Conservation (phyloP, 2,888 invertebrate species). For the Cynaeus angustus region DNA sequence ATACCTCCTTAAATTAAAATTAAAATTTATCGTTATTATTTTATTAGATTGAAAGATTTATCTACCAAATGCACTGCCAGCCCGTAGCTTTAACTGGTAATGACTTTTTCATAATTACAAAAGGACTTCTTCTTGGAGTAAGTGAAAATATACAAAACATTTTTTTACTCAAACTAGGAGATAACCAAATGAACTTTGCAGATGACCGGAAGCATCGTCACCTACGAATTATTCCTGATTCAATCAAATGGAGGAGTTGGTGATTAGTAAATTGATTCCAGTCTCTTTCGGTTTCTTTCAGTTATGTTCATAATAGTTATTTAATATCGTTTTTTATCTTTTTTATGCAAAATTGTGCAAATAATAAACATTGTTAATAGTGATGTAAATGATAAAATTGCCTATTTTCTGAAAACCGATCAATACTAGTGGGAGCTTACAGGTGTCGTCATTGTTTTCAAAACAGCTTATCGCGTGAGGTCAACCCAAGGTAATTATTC, state of each 20-base stretch:
- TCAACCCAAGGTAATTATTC: conserved; percentile 16
- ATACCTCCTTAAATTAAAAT: conserved; percentile 14
- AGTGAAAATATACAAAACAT: conserved; percentile 43
- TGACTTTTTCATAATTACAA: conserved; percentile 59
- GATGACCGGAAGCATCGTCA: conserved; percentile 54
- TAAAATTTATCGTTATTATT: background rate
- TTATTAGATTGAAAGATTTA: conserved; percentile 57
- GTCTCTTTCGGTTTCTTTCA: background rate
- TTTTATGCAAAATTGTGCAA: conserved; percentile 20
- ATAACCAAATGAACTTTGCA: too few relatives aligned
- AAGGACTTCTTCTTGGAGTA: conserved; percentile 61
- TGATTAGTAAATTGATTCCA: conserved; percentile 2
- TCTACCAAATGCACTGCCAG: conserved; percentile 56
- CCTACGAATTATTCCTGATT: conserved; percentile 54
- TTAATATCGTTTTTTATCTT: background rate
- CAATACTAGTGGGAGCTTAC: conserved; percentile 20
- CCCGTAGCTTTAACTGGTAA: conserved; percentile 59
- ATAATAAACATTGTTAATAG: conserved; percentile 35
- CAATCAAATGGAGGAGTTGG: conserved; percentile 38
- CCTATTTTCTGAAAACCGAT: conserved; percentile 23
- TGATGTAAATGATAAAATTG: conserved; percentile 30
- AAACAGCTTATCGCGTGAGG: conserved; percentile 9
- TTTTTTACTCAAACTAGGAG: too few relatives aligned
- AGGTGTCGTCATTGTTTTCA: conserved; percentile 25
- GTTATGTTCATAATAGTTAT: background rate